phyloP scores from a whole-genome alignment of 2,888 invertebrate genomes.

The Notodonta ziczac region DNA sequence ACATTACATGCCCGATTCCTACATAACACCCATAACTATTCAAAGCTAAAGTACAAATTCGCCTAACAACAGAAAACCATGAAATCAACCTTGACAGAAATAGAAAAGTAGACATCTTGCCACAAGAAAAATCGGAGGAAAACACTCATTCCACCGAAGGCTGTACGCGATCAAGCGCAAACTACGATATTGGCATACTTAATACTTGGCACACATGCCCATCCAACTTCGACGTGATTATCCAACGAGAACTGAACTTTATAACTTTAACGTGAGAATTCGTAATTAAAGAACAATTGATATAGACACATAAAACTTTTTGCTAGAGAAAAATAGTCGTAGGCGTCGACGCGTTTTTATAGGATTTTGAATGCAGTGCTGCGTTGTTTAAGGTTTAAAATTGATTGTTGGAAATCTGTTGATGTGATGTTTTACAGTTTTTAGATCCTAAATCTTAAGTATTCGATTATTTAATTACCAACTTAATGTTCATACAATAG shows the following conservation, averaged over 20 bases:
- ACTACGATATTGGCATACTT: slow-evolving; percentile 83
- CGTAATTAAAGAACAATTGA: slow-evolving; percentile 13
- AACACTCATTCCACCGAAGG: slow-evolving; percentile 75
- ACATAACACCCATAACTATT: no score
- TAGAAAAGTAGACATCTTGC: slow-evolving; percentile 65
- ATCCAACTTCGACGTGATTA: slow-evolving; percentile 58
- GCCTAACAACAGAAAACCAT: not conserved
- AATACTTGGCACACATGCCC: slow-evolving; percentile 80
- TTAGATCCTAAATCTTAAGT: slow-evolving; percentile 35
- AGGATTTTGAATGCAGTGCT: slow-evolving; percentile 4
- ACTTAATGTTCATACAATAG: slow-evolving; percentile 24
- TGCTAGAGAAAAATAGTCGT: slow-evolving; percentile 14
- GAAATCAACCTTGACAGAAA: slow-evolving; percentile 64
- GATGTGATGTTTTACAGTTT: slow-evolving; percentile 24
- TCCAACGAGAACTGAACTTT: slow-evolving; percentile 25
- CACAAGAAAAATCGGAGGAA: slow-evolving; percentile 80
- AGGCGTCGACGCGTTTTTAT: slow-evolving; percentile 3
- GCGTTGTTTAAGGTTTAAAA: slow-evolving; percentile 19
- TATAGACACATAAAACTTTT: slow-evolving; percentile 17
- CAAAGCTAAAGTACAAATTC: not conserved
- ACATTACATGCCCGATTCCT: no score
- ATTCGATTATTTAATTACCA: slow-evolving; percentile 35
- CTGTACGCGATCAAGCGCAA: slow-evolving; percentile 73
- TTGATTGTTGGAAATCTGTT: slow-evolving; percentile 9
- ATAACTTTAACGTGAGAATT: slow-evolving; percentile 10